phyloP scores from a whole-genome alignment of 2,113 vertebrate genomes.

The Neomonachus schauinslandi region DNA sequence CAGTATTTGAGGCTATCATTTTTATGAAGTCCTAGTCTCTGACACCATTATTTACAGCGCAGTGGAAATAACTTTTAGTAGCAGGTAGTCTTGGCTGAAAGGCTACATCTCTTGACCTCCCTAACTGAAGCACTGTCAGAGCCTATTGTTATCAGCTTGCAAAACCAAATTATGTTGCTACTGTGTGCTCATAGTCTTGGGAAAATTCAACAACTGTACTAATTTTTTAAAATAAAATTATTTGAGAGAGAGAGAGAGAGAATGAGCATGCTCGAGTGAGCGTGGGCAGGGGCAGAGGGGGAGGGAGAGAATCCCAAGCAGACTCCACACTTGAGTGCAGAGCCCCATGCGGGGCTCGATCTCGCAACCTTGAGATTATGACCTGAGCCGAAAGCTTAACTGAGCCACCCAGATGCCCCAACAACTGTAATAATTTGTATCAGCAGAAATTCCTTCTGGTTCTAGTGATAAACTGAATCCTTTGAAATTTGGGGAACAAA shows the following conservation, averaged over 20 bases:
- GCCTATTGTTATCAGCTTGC: neutral
- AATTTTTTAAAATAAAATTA: neutral
- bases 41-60: neutral
- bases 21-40: neutral
- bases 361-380: neutral
- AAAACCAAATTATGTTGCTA: neutral
- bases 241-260: neutral
- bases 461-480: neutral
- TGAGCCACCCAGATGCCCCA: neutral
- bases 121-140: neutral
- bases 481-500: neutral
- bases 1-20: too few relatives aligned
- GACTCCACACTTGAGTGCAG: neutral
- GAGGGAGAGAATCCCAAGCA: neutral
- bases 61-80: neutral
- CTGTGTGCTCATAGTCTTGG: neutral
- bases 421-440: neutral
- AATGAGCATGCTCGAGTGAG: neutral
- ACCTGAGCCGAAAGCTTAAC: neutral
- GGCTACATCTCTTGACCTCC: neutral
- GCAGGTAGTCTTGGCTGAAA: neutral
- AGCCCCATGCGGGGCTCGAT: neutral
- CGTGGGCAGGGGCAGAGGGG: neutral
- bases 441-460: constrained; percentile 29
- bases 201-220: neutral